These are phyloP conservation scores for Suricata suricatta DNA, from an alignment of 2,113 vertebrate species.

Conservation along the genomic window DNA sequence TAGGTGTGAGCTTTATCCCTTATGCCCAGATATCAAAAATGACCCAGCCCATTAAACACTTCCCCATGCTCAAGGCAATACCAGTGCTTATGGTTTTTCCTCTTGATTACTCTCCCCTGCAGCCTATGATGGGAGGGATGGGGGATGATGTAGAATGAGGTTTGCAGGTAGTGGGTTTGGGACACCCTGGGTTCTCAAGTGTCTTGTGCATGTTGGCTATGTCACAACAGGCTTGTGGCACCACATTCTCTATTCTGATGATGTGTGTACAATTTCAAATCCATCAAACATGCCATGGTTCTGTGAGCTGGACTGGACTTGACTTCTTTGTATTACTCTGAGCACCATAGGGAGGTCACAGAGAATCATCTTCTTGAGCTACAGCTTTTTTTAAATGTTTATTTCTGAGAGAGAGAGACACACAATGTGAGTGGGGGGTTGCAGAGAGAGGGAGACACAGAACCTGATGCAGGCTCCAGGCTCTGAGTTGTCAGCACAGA, in stretches of 20 bases:
- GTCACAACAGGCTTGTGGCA: neutral
- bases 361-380: neutral
- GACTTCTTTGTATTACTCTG: neutral
- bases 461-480: no score
- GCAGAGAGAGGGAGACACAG: no score
- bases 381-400: no score
- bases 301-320: neutral
- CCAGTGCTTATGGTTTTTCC: neutral
- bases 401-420: no score
- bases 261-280: neutral
- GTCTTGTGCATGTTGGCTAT: fast-evolving
- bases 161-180: neutral
- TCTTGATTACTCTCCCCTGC: neutral
- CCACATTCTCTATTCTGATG: no score
- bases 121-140: neutral
- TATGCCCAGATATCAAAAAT: neutral
- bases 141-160: neutral
- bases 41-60: neutral
- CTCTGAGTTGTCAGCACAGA: no score
- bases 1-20: neutral
- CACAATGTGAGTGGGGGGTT: no score
- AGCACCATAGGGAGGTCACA: no score
- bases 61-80: neutral
- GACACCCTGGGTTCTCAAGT: neutral
- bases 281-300: neutral